Evolutionary conservation across 2,888 invertebrate genomes (phyloP).

Genomic region (Iselma pallidipennis): DNA sequence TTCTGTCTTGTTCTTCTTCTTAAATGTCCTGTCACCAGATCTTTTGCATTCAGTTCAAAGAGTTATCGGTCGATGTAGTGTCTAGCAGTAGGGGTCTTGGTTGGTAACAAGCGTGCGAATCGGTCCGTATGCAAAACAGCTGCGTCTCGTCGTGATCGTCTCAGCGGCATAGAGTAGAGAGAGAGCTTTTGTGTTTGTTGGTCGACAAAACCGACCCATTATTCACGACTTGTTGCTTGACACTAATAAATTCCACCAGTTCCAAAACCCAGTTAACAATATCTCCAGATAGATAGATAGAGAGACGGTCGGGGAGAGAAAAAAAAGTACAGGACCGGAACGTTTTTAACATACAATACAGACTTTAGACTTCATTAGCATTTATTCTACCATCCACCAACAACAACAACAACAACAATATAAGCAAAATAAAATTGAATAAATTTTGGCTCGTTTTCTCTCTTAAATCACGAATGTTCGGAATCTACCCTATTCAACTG

Average conservation of each 20-base stretch:
- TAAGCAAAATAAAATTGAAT: no score
- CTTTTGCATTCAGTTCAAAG: not conserved
- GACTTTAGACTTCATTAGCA: not conserved
- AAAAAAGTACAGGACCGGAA: no score
- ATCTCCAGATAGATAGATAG: no score
- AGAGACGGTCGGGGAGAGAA: no score
- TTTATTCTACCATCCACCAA: not conserved
- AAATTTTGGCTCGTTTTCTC: no score
- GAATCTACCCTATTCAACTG: slow-evolving; percentile 1
- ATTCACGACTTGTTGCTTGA: slow-evolving; percentile 28
- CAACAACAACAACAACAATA: not conserved
- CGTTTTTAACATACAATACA: not conserved
- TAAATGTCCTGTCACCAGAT: not conserved
- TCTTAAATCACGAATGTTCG: not conserved
- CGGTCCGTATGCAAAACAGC: slow-evolving; percentile 41
- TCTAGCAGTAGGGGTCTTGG: slow-evolving; percentile 11
- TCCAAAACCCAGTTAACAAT: not conserved
- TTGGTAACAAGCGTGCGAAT: slow-evolving; percentile 32
- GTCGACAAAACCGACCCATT: slow-evolving; percentile 14
- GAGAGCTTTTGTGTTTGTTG: slow-evolving; percentile 28
- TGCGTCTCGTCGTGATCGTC: no score
- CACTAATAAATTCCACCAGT: slow-evolving; percentile 15
- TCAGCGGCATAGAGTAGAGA: no score
- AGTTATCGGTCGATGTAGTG: not conserved
- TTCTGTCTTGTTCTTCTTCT: not conserved